These are phyloP conservation scores for Burhinus oedicnemus DNA, from an alignment of 2,113 vertebrate species.

Conservation along the genomic window DNA sequence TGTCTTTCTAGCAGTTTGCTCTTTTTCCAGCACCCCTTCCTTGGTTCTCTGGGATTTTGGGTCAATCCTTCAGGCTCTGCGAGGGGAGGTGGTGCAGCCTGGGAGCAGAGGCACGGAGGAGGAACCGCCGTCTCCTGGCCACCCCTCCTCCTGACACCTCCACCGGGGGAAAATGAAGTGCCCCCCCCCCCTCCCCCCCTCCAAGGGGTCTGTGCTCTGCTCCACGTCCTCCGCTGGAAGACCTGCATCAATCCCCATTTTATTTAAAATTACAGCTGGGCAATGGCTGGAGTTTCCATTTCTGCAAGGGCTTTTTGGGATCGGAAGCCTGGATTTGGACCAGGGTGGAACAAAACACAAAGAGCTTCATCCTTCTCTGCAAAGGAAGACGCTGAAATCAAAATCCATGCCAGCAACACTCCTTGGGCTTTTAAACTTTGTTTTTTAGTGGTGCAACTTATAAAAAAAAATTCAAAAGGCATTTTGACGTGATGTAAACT, in stretches of 20 bases:
- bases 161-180: background rate
- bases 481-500: background rate
- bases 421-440: background rate
- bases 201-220: background rate
- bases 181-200: too few relatives aligned
- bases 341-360: background rate
- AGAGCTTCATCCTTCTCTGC: background rate
- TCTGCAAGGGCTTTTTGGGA: background rate
- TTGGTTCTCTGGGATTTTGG: background rate
- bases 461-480: background rate
- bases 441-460: background rate
- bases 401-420: background rate
- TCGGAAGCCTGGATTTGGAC: background rate
- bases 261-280: background rate
- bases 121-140: background rate
- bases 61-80: background rate
- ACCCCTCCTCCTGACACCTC: background rate
- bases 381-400: background rate
- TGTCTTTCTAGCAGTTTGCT: background rate
- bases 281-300: background rate
- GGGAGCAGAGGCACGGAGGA: background rate
- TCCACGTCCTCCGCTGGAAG: accelerated
- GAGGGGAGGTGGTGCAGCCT: background rate
- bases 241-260: background rate
- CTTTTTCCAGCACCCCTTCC: background rate